Base-by-base conservation (phyloP, 2,113 vertebrate species). In the Oenanthe oenanthe region DNA sequence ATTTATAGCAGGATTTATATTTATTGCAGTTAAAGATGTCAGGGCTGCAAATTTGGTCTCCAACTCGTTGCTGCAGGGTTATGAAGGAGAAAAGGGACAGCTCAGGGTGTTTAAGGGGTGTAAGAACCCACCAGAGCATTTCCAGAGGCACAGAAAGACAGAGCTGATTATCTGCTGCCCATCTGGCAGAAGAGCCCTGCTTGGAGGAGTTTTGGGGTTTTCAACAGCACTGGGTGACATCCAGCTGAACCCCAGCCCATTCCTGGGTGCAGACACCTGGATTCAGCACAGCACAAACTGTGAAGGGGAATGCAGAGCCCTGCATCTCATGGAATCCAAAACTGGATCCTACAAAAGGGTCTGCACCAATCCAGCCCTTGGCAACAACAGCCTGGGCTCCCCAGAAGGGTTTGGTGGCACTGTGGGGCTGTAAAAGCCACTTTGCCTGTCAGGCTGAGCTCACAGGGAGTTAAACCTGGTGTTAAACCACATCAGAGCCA, bases 1-100 rank as follows among this genome's bases (percentile, higher is more conserved):
- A 86, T 93, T 96, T 95, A 92, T 77, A 77, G 54, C 84, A 77
- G 54, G 15, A 45, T 68, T 86, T 38, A 1, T 68, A 38, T 53
- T 76, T 68, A 53, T 8, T 56, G 78, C 60, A 57, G 36, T 21
- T 20, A 51, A 18, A 18, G 51, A 43, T 3, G 1, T 21, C 34
- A 50, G 56, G 50, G 24, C 66, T 24, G 21, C n/a, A 48, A 32
- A 81, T 38, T 22, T 11, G 3, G 21, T 17, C 87, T 88, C 56
- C 32, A 48, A 0, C 32, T 62, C 4, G 0, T 53, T 88, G 58
- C 63, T 42, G 70, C 24, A 28, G 21, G 50, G 18, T 56, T 80
- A 12, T 3, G 19, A 54, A 75, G 91, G 62, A 82, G 71, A 43
- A 85, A 77, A 48, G 25, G 22, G 71, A 21, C 48, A 81, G 34